phyloP scores from a whole-genome alignment of 2,797 vertebrate species.

The Columba guinea region DNA sequence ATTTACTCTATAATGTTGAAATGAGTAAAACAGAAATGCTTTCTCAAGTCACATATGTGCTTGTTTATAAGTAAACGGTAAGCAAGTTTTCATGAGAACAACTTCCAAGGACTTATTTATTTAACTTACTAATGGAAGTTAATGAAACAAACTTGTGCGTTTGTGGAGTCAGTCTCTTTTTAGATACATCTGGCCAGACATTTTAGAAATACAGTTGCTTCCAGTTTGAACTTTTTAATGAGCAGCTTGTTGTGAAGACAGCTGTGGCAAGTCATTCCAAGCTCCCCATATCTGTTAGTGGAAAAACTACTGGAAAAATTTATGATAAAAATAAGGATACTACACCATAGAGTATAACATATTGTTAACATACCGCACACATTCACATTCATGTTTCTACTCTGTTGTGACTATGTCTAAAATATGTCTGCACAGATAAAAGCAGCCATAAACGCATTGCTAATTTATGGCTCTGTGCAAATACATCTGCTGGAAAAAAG shows the following conservation, averaged over 20 bases:
- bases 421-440: constrained; percentile 11
- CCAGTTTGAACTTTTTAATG: background rate
- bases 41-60: background rate
- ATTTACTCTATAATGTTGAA: background rate
- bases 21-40: background rate
- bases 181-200: background rate
- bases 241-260: constrained; percentile 2
- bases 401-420: constrained; percentile 42
- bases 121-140: constrained; percentile 43
- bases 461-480: constrained; percentile 8
- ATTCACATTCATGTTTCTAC: background rate
- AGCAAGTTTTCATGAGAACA: constrained; percentile 6
- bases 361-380: constrained; percentile 46
- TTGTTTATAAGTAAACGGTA: constrained; percentile 2
- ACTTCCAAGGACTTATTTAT: background rate
- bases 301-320: constrained; percentile 34
- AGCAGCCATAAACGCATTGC: background rate
- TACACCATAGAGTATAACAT: background rate
- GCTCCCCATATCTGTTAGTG: constrained; percentile 14
- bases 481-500: background rate
- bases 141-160: constrained; percentile 39
- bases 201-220: constrained; percentile 4
- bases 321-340: background rate
- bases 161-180: constrained; percentile 25
- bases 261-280: constrained; percentile 36